These are phyloP conservation scores for Epizoanthus ramosus DNA, from an alignment of 92 coral and sea anemone genomes.

Conservation along the genomic window DNA sequence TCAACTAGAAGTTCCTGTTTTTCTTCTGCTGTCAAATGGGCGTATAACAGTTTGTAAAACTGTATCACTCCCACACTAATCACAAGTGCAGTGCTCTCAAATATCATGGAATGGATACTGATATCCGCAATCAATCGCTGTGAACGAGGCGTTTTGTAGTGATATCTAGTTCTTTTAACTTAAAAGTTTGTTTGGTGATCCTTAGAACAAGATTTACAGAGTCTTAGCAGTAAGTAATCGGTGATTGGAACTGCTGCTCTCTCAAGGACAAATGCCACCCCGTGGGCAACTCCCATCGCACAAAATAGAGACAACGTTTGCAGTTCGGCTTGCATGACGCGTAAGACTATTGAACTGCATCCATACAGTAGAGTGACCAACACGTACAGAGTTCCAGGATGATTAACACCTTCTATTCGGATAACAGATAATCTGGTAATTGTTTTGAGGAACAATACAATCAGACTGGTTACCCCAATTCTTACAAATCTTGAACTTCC, in stretches of 20 bases:
- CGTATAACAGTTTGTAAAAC: too few species aligned
- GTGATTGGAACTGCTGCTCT: background rate
- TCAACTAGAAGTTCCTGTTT: too few species aligned
- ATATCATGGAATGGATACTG: too few species aligned
- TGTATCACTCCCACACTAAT: too few species aligned
- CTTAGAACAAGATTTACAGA: constrained; percentile 1
- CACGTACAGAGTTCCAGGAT: constrained; percentile 33
- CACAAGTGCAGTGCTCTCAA: too few species aligned
- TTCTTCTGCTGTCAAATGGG: too few species aligned
- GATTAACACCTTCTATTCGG: constrained; percentile 22
- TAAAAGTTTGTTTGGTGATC: background rate
- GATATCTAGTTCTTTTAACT: too few species aligned
- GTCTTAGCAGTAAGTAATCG: constrained; percentile 3
- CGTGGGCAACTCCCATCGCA: constrained; percentile 34
- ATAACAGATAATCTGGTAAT: constrained; percentile 10
- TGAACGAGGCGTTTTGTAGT: too few species aligned
- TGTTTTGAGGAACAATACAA: too few species aligned
- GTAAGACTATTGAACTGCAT: constrained; percentile 2
- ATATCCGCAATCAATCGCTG: too few species aligned
- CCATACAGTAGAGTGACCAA: constrained; percentile 34
- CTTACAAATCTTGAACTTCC: background rate
- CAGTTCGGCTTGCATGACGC: constrained; percentile 47
- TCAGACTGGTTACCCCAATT: background rate
- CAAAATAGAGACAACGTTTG: constrained; percentile 26
- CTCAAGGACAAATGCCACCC: constrained; percentile 22